Conservation (phyloP, 2,888 invertebrate genomes). For the Caenorhabditis zanzibari region DNA sequence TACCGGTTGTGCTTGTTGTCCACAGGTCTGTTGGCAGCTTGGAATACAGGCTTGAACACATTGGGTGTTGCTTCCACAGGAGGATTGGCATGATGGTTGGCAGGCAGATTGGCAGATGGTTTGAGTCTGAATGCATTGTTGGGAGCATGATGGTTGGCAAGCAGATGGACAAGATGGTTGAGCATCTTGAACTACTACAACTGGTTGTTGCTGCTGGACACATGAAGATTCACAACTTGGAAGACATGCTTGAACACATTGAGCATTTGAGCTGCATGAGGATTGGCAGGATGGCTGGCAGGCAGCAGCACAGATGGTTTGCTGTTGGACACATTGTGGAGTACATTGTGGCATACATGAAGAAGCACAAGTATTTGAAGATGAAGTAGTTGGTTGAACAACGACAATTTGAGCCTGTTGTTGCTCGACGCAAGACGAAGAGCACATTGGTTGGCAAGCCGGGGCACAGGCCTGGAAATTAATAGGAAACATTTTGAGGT, state of each 20-base stretch:
- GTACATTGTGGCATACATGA: conserved; percentile 75
- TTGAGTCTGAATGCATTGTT: conserved; percentile 76
- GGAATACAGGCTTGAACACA: conserved; percentile 80
- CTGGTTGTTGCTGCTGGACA: conserved; percentile 70
- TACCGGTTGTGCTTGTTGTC: conserved; percentile 67
- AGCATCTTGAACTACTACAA: conserved; percentile 54
- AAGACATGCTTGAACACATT: conserved; percentile 79
- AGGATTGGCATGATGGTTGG: conserved; percentile 74
- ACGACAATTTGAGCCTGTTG: conserved; percentile 72
- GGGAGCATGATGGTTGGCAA: conserved; percentile 71
- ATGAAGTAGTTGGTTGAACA: conserved; percentile 58
- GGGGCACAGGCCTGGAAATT: conserved; percentile 72
- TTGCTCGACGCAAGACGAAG: conserved; percentile 70
- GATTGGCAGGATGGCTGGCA: conserved; percentile 77
- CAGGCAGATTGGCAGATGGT: conserved; percentile 76
- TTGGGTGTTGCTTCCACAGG: conserved; percentile 77
- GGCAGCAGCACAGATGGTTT: conserved; percentile 76
- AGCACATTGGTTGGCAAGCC: conserved; percentile 78
- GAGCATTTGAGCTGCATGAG: conserved; percentile 77
- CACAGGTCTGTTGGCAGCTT: conserved; percentile 78
- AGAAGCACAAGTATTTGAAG: conserved; percentile 53
- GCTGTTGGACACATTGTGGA: conserved; percentile 76
- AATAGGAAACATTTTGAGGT: not conserved
- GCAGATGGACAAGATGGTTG: conserved; percentile 64
- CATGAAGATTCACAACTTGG: conserved; percentile 79